A percentile compares a stretch with the other conserved stretches of the same genome.
phyloP scores from a whole-genome alignment of 2,888 invertebrate genomes.

The Nudaria mundana region DNA sequence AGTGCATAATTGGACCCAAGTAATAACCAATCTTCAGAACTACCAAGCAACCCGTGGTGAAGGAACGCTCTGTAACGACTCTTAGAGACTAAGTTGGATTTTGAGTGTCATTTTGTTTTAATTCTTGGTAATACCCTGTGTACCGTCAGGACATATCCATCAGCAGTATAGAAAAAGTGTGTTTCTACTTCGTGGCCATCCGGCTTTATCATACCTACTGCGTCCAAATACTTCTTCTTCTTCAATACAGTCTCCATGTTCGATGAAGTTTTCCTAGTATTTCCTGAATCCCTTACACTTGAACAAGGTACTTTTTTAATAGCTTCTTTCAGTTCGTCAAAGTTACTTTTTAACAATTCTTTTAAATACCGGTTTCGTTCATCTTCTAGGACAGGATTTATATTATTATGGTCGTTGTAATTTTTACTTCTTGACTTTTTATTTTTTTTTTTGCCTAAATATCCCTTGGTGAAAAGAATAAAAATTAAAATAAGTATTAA shows the following conservation, averaged over 20 bases:
- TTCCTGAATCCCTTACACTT: not conserved
- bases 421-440: too few species aligned
- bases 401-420: too few species aligned
- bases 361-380: not conserved
- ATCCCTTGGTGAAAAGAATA: too few species aligned
- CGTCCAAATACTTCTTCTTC: not conserved
- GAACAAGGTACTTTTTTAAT: too few species aligned
- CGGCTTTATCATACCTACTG: constrained; percentile 14
- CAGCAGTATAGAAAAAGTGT: constrained; percentile 39
- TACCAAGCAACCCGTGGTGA: constrained; percentile 47
- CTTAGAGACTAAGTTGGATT: too few species aligned
- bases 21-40: constrained; percentile 50
- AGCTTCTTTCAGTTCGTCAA: too few species aligned
- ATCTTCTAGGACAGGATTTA: too few species aligned
- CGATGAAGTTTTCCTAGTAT: not conserved
- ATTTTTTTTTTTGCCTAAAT: too few species aligned
- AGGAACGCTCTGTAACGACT: constrained; percentile 22
- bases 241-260: not conserved
- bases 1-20: constrained; percentile 41
- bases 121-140: constrained; percentile 33
- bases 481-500: too few species aligned
- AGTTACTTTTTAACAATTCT: not conserved
- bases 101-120: not conserved
- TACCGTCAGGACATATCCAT: constrained; percentile 43
- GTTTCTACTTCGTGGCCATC: constrained; percentile 38